A percentile compares a stretch with the other conserved stretches of the same genome.
phyloP scores from a whole-genome alignment of 1,140 invertebrate genomes.

The Heliconius hermathena region DNA sequence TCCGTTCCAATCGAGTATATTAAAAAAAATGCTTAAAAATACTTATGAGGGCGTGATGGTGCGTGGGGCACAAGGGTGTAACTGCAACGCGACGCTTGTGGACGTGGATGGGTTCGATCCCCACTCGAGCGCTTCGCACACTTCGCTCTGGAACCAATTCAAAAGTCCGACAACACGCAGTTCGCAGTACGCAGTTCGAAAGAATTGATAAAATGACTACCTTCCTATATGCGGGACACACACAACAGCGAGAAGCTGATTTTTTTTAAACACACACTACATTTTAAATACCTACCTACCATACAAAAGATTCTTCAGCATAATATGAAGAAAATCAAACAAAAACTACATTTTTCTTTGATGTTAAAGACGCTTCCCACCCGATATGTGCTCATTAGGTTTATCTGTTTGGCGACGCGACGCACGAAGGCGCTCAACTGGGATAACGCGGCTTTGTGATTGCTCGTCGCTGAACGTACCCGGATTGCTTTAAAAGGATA shows the following conservation, averaged over 20 bases:
- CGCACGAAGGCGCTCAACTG: conserved; percentile 53
- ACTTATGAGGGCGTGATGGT: no score
- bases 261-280: no score
- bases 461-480: conserved; percentile 30
- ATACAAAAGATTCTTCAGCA: background rate
- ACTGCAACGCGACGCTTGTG: no score
- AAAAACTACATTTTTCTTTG: conserved; percentile 27
- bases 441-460: conserved; percentile 50
- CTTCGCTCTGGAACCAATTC: no score
- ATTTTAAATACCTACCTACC: background rate
- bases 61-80: no score
- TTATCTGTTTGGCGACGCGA: conserved; percentile 56
- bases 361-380: conserved; percentile 26
- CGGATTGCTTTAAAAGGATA: conserved; percentile 24
- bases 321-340: conserved; percentile 8
- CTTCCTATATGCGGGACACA: no score
- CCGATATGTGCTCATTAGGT: conserved; percentile 49
- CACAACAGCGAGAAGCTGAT: no score
- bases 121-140: no score
- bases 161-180: no score
- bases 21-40: background rate
- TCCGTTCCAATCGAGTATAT: background rate
- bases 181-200: no score
- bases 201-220: no score
- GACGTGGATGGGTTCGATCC: no score